phyloP scores from a whole-genome alignment of 2,113 vertebrate species.

The Stegastes partitus region DNA sequence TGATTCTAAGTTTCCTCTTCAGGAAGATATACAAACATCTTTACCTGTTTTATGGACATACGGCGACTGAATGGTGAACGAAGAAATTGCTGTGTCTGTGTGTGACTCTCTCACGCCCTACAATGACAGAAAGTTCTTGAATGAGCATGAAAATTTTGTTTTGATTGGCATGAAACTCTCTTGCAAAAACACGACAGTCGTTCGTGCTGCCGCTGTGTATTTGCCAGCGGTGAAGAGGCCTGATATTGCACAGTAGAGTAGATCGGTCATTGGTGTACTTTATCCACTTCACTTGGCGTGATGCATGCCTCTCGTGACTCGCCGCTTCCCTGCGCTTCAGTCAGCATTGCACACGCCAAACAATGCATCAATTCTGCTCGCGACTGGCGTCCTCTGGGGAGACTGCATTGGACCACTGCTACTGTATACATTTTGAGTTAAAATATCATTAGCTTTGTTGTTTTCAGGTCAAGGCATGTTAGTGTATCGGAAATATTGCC shows the following conservation, averaged over 20 bases:
- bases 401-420: conserved; percentile 53
- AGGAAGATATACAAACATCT: neutral
- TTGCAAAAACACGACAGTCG: conserved; percentile 23
- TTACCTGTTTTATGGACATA: conserved; percentile 31
- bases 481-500: conserved; percentile 71
- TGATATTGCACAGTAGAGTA: conserved; percentile 78
- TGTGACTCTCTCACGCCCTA: conserved; percentile 33
- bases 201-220: conserved; percentile 47
- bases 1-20: conserved; percentile 17
- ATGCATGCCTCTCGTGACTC: conserved; percentile 84
- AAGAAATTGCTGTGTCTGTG: neutral
- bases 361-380: conserved; percentile 73
- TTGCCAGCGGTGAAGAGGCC: conserved; percentile 54
- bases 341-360: conserved; percentile 70
- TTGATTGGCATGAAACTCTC: conserved; percentile 60
- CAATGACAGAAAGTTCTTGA: conserved; percentile 48
- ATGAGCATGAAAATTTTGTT: conserved; percentile 63
- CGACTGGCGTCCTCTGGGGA: conserved; percentile 68
- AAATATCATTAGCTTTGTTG: conserved; percentile 84
- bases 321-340: conserved; percentile 77
- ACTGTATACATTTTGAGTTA: conserved; percentile 73
- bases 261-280: conserved; percentile 76
- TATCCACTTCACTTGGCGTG: conserved; percentile 81
- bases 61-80: neutral
- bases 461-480: conserved; percentile 84